These are phyloP conservation scores for Drosophila yooni DNA, from an alignment of 2,888 invertebrate genomes.

Conservation along the genomic window DNA sequence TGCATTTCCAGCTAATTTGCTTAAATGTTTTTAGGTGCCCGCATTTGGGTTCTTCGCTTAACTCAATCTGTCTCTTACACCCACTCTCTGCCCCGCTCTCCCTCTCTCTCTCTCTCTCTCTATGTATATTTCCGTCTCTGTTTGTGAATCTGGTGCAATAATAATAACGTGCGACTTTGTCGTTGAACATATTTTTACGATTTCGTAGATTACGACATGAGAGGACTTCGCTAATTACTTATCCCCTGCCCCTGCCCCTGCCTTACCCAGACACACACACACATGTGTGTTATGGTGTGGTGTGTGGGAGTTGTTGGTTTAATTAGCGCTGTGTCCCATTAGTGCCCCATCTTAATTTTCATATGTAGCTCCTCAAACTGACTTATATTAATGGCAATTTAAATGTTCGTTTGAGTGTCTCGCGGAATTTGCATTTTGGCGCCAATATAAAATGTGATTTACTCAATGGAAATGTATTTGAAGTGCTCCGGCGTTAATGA, in stretches of 20 bases:
- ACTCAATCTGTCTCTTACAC: neutral
- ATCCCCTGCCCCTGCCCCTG: neutral
- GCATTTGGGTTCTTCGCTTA: slow-evolving; percentile 15
- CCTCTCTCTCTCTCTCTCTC: neutral
- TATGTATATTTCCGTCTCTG: neutral
- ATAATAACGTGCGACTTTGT: slow-evolving; percentile 75
- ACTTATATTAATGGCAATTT: slow-evolving; percentile 70
- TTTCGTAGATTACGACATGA: slow-evolving; percentile 70
- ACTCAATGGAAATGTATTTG: slow-evolving; percentile 36
- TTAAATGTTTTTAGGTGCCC: slow-evolving; percentile 75
- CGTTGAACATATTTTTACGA: slow-evolving; percentile 78
- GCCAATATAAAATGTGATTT: slow-evolving; percentile 47
- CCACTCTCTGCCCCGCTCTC: neutral
- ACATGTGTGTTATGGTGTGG: slow-evolving; percentile 12
- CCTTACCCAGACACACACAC: slow-evolving; percentile 1
- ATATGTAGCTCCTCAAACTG: slow-evolving; percentile 30
- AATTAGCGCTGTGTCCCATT: slow-evolving; percentile 70
- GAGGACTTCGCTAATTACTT: slow-evolving; percentile 77
- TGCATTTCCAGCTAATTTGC: slow-evolving; percentile 81
- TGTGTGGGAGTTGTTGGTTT: slow-evolving; percentile 41
- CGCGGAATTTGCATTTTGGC: slow-evolving; percentile 31
- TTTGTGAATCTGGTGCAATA: slow-evolving; percentile 55
- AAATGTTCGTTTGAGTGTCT: slow-evolving; percentile 57
- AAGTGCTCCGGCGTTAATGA: slow-evolving; percentile 59
- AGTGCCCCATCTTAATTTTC: slow-evolving; percentile 68